Base-by-base conservation (phyloP, 2,888 invertebrate species). In the Lacanobia wlatinum region DNA sequence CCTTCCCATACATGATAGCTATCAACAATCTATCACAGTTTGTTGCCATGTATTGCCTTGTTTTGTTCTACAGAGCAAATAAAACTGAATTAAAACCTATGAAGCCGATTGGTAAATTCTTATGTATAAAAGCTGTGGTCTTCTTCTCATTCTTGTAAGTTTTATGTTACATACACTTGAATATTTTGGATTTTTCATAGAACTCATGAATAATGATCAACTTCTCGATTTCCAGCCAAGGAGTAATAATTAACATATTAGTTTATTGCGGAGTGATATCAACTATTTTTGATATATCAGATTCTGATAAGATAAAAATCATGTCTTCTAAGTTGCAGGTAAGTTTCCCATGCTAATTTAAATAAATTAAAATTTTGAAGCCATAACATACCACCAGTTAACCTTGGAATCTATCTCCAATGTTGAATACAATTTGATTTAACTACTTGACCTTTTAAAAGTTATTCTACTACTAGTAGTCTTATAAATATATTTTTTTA, bases 141-240 rank as follows among this genome's bases (percentile, higher is more conserved):
- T 99, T 99, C 96, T 98, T 99, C 92, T 99, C 99, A 61, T 99
- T 99, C 95, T 99, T 99, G 99, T 99, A 97, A 98, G 98, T 97
- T 62, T 73, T 72, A 53, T 38, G 12, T 34, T 34, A 46, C 12
- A 18, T 50, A 43, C 28, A 28, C 28, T 28, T 28, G 1, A 28
- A 28, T 28, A 28, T 34, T 14, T 75, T 10, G 0, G 12, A 4
- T 43, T 55, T 23, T 23, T n/a, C 5, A n/a, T 38, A 10, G 7
- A 14, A 4, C 18, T 48, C n/a, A 46, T 46, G 0, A 79, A 60
- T 72, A 60, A 78, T 64, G 0, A 23, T 2, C 10, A 28, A 46
- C 5, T 63, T 70, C 40, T 73, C 75, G 60, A 48, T 82, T 90
- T 90, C 7, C 95, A 99, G 99, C 96, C 99, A 99, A 97, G 98